Evolutionary conservation across 2,797 vertebrate genomes (phyloP).

Genomic region (Sphenopsis melanotis): DNA sequence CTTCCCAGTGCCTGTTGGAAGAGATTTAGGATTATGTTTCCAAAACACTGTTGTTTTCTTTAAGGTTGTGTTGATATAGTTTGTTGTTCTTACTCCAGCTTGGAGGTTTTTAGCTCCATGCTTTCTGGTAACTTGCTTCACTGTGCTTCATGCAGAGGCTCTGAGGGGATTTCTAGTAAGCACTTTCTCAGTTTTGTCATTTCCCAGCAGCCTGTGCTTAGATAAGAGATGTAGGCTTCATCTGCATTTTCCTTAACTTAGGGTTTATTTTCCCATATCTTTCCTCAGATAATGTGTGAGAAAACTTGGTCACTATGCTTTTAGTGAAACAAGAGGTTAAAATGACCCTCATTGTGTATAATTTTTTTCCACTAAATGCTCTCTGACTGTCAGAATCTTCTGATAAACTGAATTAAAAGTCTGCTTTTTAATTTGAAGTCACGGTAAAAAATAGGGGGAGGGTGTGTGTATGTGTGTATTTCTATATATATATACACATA

Average conservation of each 20-base stretch:
- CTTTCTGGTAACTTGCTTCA: not conserved
- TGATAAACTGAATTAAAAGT: not conserved
- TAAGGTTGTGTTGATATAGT: not conserved
- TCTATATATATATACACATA: not conserved
- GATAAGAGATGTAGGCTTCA: not conserved
- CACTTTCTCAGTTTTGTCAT: not conserved
- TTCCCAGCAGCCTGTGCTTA: not conserved
- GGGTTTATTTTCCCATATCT: not conserved
- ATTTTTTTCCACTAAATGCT: not conserved
- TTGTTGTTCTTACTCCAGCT: not conserved
- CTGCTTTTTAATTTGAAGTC: not conserved
- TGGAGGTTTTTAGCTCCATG: not conserved
- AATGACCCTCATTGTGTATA: not conserved
- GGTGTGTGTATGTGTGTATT: rapidly evolving
- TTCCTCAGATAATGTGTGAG: not conserved
- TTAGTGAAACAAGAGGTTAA: not conserved
- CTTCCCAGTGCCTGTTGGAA: not conserved
- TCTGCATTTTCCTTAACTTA: not conserved
- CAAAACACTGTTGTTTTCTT: not conserved
- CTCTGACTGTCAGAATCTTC: not conserved
- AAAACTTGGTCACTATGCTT: not conserved
- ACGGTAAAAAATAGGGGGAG: not conserved
- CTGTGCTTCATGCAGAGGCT: not conserved
- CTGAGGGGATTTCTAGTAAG: not conserved
- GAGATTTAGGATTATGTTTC: not conserved